These are phyloP conservation scores for Lucilia cuprina DNA, from an alignment of 1,140 invertebrate genomes.

Conservation along the genomic window DNA sequence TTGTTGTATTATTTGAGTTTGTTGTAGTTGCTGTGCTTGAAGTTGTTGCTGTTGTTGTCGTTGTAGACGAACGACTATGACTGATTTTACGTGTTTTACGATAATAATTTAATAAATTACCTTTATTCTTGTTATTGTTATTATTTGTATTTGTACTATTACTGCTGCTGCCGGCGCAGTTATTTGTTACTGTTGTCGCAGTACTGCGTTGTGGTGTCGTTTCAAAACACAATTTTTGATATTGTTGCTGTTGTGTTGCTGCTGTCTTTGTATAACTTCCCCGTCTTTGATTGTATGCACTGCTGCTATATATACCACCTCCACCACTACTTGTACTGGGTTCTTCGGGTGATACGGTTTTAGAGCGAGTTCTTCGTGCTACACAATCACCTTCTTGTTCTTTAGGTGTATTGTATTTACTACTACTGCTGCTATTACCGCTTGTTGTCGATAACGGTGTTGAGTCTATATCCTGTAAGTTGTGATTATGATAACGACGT, in stretches of 20 bases:
- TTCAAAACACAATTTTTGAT: conserved; percentile 12
- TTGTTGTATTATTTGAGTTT: not conserved
- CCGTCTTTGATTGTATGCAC: conserved; percentile 16
- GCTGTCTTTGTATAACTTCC: not conserved
- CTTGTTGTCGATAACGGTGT: conserved; percentile 31
- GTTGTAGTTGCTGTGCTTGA: not conserved
- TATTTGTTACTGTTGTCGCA: conserved; percentile 27
- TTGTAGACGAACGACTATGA: conserved; percentile 44
- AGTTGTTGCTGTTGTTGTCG: conserved; percentile 26
- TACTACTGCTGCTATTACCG: not conserved
- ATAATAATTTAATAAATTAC: conserved; percentile 59
- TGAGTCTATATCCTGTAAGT: conserved; percentile 20
- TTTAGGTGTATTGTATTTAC: conserved; percentile 9
- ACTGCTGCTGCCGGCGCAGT: conserved; percentile 39
- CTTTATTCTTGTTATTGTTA: conserved; percentile 37
- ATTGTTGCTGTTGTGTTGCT: conserved; percentile 10
- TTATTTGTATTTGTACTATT: conserved; percentile 33
- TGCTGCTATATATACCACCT: not conserved
- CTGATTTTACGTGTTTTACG: conserved; percentile 59
- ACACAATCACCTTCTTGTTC: conserved; percentile 50
- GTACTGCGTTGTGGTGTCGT: conserved; percentile 9
- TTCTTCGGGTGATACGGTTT: conserved; percentile 55
- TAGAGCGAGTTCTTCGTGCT: conserved; percentile 60
- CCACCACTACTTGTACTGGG: conserved; percentile 47
- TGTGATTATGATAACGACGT: conserved; percentile 48